Percentiles rank a stretch among this genome's conserved stretches.
Conservation (phyloP, 2,797 vertebrate species). For the Hylomyscus alleni region DNA sequence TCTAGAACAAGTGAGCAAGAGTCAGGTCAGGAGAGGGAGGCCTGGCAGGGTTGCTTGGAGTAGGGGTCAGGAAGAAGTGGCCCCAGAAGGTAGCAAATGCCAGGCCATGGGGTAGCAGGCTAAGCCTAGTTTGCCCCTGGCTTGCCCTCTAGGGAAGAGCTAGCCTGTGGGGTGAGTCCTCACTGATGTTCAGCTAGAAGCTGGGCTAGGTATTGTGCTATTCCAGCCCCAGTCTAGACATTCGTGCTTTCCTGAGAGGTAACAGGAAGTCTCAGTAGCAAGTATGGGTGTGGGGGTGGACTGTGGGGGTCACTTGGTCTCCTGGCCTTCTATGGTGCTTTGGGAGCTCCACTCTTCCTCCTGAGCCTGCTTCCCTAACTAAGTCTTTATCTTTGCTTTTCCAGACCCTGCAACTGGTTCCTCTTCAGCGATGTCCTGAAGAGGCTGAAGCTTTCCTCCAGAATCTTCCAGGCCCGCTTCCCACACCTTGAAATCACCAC, state of each 20-base stretch:
- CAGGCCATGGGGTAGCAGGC: neutral
- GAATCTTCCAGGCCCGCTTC: slow-evolving; percentile 97
- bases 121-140: neutral
- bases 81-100: neutral
- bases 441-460: slow-evolving; percentile 96
- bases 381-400: neutral
- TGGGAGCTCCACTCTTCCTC: no score
- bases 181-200: neutral
- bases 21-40: slow-evolving; percentile 35
- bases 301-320: neutral
- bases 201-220: neutral
- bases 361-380: neutral
- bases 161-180: neutral
- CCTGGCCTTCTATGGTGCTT: neutral
- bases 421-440: slow-evolving; percentile 96
- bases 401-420: slow-evolving; percentile 98
- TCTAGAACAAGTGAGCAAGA: slow-evolving; percentile 22
- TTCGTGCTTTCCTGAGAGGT: neutral
- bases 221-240: neutral
- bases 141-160: slow-evolving; percentile 13
- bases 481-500: slow-evolving; percentile 96
- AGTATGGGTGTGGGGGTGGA: no score
- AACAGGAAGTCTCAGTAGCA: neutral
- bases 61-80: neutral
- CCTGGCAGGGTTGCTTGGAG: neutral